phyloP scores from a whole-genome alignment of 2,113 vertebrate species.

The Bothrops jararaca region DNA sequence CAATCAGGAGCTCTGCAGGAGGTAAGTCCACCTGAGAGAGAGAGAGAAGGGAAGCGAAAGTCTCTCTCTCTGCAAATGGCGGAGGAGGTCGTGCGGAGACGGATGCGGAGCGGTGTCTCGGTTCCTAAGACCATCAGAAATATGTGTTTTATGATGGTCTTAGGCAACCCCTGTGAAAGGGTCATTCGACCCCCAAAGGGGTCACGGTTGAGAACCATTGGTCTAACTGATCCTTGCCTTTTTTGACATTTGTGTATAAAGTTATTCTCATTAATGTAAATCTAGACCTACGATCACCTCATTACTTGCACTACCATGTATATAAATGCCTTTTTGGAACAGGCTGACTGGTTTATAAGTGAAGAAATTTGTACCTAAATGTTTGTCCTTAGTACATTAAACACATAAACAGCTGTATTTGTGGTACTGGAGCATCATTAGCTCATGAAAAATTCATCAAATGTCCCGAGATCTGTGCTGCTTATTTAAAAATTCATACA shows the following conservation, averaged over 20 bases:
- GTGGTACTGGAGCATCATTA: constrained; percentile 62
- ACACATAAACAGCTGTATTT: constrained; percentile 50
- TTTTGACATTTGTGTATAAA: background rate
- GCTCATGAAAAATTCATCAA: constrained; percentile 68
- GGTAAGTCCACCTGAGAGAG: too few relatives aligned
- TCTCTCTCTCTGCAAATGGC: too few relatives aligned
- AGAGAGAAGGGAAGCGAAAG: too few relatives aligned
- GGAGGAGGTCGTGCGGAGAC: too few relatives aligned
- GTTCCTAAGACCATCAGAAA: too few relatives aligned
- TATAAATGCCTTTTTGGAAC: constrained; percentile 47
- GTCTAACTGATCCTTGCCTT: background rate
- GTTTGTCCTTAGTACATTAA: constrained; percentile 61
- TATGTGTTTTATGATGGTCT: too few relatives aligned
- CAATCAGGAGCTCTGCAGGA: too few relatives aligned
- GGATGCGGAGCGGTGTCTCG: too few relatives aligned
- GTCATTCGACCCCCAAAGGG: too few relatives aligned
- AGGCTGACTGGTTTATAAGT: constrained; percentile 23
- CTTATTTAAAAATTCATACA: constrained; percentile 71
- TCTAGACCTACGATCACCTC: constrained; percentile 4
- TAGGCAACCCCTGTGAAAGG: too few relatives aligned
- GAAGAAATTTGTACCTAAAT: constrained; percentile 61
- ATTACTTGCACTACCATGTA: constrained; percentile 23
- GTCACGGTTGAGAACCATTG: too few relatives aligned
- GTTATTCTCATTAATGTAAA: constrained; percentile 27
- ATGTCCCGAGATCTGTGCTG: constrained; percentile 56